Base-by-base conservation (phyloP, 2,113 vertebrate genomes). In the Pampusana beccarii region DNA sequence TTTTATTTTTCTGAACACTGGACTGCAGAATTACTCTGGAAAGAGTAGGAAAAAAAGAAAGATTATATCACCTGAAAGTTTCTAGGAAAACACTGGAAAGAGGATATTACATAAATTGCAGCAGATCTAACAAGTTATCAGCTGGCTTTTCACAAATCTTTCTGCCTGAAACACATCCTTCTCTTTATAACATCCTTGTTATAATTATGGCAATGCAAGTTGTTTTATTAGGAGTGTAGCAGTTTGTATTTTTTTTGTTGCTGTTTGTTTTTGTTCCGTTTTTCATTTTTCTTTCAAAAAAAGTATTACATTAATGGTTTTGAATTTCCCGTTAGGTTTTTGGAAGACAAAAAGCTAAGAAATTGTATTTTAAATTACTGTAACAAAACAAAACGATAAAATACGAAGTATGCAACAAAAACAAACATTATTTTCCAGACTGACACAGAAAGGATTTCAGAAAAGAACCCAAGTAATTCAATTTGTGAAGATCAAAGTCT, bases 11-110 rank as follows among this genome's bases (percentile, higher is more conserved):
- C 98, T 99, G 98, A 98, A 98, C 98, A 96, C 98, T 98, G 97
- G 98, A 97, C 96, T 99, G 99, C 92, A 99, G 97, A 97, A 99
- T 98, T 98, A 98, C 98, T 97, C 98, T 98, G 98, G 89, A 98
- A 98, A 98, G 73, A 96, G 97, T 80, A 96, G 95, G 95, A 97
- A 97, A 98, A 96, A 97, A 97, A 38, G 79, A 92, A 94, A 94
- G 82, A 97, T 98, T 97, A 98, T 74, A 92, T 86, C 97, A 95
- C 86, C 74, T 92, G 93, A 95, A 94, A 90, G 42, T 92, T 95
- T 75, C 61, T 69, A 54, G 48, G 34, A 88, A 83, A 78, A 90
- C 48, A 72, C n/a, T 40, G 61, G 38, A 20, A 60, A 92, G 60
- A 93, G 19, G 57, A 57, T 33, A 82, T 90, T 65, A 96, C 26